Base-by-base conservation (phyloP, 1,140 invertebrate species). In the Propsilocerus akamusi region DNA sequence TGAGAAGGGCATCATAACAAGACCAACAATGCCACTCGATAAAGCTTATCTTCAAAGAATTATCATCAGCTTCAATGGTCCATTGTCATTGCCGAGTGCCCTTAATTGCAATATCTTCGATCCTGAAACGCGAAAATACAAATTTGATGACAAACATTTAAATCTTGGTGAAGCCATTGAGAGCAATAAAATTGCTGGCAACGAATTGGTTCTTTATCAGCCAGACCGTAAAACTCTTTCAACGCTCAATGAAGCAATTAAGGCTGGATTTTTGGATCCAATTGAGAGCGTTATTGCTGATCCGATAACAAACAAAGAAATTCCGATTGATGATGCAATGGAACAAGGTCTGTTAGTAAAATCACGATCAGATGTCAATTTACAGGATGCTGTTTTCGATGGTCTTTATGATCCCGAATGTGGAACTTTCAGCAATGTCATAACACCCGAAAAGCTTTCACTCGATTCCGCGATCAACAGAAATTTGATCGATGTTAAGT, bases 331-430 rank as follows among this genome's bases (percentile, higher is more conserved):
- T 14, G 84, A 89, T 58, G 87, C 87, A 8, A 71, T 86, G 5
- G 80, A 87, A 55, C 72, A 79, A 49, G 86, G 87, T 28, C 61
- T 91, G n/a, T 74, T 91, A 51, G 70, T 90, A 6, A 81, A 83
- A 5, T 79, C 82, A 28, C 86, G 87, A 65, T 76, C 78, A 25
- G 84, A 83, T 62, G 78, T 87, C 54, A 86, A 85, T 30, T 68
- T 94, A 12, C 81, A 85, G 1, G 86, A 92, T 64, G 86, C 86
- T 1, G 76, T 93, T 7, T 84, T 83, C 56, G 84, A 86, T 68
- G 86, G 88, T n/a, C 77, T 84, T 49, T 85, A 87, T 55, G 77
- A 81, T 64, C 76, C 79, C 1, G 72, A 75, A 49, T 79, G 77
- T 10, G 83, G 83, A 20, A 75, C 78, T 53, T 80, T 86, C 57